Evolutionary conservation across 2,113 vertebrate genomes (phyloP).

Genomic region (Cavia porcellus): DNA sequence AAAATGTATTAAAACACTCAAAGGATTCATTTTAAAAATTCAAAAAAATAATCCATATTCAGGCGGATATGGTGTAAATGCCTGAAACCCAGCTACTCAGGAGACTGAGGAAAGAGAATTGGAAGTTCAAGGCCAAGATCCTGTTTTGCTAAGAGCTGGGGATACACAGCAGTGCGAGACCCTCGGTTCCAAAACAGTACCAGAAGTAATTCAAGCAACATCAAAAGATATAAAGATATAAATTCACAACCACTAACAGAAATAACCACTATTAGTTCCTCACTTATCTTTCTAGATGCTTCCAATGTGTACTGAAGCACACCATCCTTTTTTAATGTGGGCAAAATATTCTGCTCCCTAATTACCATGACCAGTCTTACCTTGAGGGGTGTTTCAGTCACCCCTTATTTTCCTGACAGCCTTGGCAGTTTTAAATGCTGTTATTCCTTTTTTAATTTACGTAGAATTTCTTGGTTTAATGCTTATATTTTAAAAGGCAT

Average conservation of each 20-base stretch:
- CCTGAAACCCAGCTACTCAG: neutral
- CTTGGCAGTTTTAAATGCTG: neutral
- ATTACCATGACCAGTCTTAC: neutral
- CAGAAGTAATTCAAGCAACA: neutral
- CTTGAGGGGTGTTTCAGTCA: neutral
- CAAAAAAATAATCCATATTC: neutral
- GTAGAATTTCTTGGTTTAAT: neutral
- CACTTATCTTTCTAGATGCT: neutral
- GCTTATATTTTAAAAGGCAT: neutral
- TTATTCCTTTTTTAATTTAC: neutral
- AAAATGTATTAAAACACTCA: neutral
- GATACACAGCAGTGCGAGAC: neutral
- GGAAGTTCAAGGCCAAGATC: neutral
- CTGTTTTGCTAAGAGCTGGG: neutral
- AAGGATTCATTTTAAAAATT: too few species aligned
- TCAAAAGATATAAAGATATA: neutral
- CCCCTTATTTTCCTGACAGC: neutral
- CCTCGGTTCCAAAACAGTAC: neutral
- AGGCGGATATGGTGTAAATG: neutral
- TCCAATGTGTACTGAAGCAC: rapidly evolving
- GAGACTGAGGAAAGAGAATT: neutral
- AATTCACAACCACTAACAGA: neutral
- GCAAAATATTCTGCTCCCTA: rapidly evolving
- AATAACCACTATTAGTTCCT: rapidly evolving
- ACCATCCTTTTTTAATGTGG: neutral